Evolutionary conservation across 2,888 invertebrate species (phyloP), one percentile per base, ranked within the genome.

Genomic region (Pachycephus smyrnensis): DNA sequence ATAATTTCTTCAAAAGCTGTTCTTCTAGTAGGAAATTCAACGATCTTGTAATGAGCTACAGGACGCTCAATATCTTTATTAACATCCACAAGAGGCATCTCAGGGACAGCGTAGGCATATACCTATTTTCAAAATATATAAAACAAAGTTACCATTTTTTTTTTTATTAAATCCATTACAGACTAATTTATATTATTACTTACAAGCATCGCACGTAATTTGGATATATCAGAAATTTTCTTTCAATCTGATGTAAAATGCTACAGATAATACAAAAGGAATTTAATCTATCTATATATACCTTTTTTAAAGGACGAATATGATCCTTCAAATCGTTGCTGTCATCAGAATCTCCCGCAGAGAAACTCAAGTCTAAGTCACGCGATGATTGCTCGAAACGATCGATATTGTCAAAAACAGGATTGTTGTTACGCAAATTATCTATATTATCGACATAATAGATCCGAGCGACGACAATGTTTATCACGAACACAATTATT

Each of bases 311-410:
- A 37, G 80, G 79, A 75, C 82, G 81, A 30, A 77, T 77, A 11
- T 78, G 32, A 1, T 77, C 74, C 73, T 74, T 79, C 15, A 79
- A 77, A 11, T 82, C 79, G 75, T 80, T 74, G 73, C 73, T 76
- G 32, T 82, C 82, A 30, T 35, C 36, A 1, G 82, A 77, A 76
- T 84, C 84, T 1, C 84, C 86, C 35, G 88, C 86, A 12, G 85
- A 83, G 79, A 90, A 90, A 76, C 85, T 86, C 69, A 90, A 78
- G 76, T 90, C 89, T 79, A 90, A 85, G 82, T 90, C 89, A 69
- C 86, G 85, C 4, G 89, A 89, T 11, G 89, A 86, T 80, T 89
- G 87, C 77, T 89, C 89, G 12, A 69, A 76, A 74, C 76, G 73
- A 68, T 82, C 76, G 23, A 77, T 76, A 71, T 80, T 75, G 75